Evolutionary conservation across 2,888 invertebrate genomes (phyloP), one percentile per base, ranked within the genome.

Genomic region (Physocephala rufipes): DNA sequence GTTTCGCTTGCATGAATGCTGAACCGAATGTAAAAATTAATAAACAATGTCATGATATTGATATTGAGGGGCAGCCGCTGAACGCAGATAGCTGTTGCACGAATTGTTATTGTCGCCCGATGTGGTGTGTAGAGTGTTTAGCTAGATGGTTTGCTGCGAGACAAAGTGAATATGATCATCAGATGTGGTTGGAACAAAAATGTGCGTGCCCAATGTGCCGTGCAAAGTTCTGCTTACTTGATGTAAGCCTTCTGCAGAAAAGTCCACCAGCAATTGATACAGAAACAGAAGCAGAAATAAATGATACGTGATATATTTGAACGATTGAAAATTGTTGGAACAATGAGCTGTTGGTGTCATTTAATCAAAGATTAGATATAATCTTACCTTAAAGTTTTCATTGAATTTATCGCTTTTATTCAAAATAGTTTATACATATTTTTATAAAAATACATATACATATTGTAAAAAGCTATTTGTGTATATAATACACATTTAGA

Each of bases 131-230:
- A 26, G 90, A 92, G 76, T 97, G 95, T 84, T 90, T 95, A 88
- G 94, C 91, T 0, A 91, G 91, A 80, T 95, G 95, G 95, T 96
- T 95, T 88, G 95, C 94, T 16, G 92, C 94, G 62, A 89, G 94
- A 55, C 95, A 95, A 84, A 89, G 91, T 78, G 89, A 90, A 75
- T 87, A 90, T 36, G 88, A 89, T 74, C 91, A 92, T 9, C 90
- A 91, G 75, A 89, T 89, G 16, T 96, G 96, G 96, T 88, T 96
- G 73, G 88, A 90, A 49, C 91, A 92, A 12, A 94, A 93, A 83
- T 93, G 95, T 83, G 91, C 94, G 0, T 96, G 96, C 85, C 96
- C 96, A 9, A 92, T 95, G 80, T 96, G 96, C 82, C 89, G 96
- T 77, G 91, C 94, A 45, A 88, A 87, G 65, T 96, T 96, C 88